Conservation (phyloP, 1,140 invertebrate species). For the Platyscapa corneri region DNA sequence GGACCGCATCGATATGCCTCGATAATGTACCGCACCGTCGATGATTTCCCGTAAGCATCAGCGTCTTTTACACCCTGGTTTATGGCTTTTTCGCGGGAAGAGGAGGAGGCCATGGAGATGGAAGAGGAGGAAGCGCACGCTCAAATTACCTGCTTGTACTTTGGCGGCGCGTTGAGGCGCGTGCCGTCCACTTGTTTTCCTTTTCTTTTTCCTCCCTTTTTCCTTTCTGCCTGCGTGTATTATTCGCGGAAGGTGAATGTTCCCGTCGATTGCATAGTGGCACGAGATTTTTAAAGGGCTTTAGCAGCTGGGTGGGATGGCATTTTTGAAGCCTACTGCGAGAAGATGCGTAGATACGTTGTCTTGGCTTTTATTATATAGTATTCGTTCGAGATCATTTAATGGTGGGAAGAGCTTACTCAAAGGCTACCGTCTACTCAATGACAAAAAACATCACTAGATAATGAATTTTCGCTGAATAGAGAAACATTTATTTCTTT, state of each 20-base stretch:
- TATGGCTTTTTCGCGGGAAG: background rate
- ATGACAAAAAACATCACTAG: background rate
- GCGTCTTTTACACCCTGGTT: slow-evolving; percentile 15
- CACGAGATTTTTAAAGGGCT: slow-evolving; percentile 15
- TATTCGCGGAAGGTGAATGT: background rate
- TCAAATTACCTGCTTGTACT: slow-evolving; percentile 8
- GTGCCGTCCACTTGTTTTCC: background rate
- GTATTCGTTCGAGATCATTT: background rate
- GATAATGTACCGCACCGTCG: background rate
- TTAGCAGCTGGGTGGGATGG: background rate
- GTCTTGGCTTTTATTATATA: background rate
- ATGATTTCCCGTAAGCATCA: slow-evolving; percentile 9
- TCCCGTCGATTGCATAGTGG: background rate
- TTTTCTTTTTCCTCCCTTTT: background rate
- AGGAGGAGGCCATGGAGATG: background rate
- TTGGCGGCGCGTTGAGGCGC: background rate
- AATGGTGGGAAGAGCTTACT: background rate
- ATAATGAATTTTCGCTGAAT: background rate
- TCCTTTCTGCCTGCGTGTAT: background rate
- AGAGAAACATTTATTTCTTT: background rate
- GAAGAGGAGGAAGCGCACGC: background rate
- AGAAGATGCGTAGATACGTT: background rate
- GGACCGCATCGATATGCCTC: background rate
- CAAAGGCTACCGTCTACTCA: background rate
- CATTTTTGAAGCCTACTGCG: background rate